These are phyloP conservation scores for Nomada lathburiana DNA, from an alignment of 2,888 invertebrate genomes.

Conservation along the genomic window DNA sequence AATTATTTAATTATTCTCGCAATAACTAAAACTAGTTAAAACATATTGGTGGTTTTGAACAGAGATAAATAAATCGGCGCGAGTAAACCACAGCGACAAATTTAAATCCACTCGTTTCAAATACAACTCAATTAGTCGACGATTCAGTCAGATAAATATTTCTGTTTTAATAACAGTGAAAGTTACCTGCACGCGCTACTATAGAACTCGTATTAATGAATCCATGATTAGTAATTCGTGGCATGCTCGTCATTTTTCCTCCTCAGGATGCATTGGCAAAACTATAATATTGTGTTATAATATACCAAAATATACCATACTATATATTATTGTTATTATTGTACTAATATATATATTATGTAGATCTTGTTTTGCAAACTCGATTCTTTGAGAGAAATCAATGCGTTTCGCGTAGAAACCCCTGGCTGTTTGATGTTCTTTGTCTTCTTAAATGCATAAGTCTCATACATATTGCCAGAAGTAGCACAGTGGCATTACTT, in stretches of 20 bases:
- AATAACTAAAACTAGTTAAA: neutral
- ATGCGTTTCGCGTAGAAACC: constrained; percentile 35
- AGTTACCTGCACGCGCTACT: neutral
- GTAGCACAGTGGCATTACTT: constrained; percentile 16
- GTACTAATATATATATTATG: neutral
- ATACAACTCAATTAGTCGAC: neutral
- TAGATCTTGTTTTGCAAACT: constrained; percentile 24
- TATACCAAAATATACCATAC: too few species aligned
- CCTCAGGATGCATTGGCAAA: too few species aligned
- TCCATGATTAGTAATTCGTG: constrained; percentile 14
- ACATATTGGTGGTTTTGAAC: neutral
- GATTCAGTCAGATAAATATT: constrained; percentile 18
- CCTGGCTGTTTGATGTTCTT: constrained; percentile 23
- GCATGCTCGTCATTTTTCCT: neutral
- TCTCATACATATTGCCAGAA: constrained; percentile 42
- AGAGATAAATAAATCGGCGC: constrained; percentile 13
- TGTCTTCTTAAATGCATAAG: constrained; percentile 44
- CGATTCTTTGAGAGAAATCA: constrained; percentile 23
- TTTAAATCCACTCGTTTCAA: constrained; percentile 5
- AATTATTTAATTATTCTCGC: neutral
- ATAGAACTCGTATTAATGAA: constrained; percentile 4
- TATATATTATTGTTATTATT: too few species aligned
- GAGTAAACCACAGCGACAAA: neutral
- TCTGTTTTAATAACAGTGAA: constrained; percentile 33
- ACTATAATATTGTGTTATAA: too few species aligned